A percentile compares a stretch with the other conserved stretches of the same genome.
These are phyloP conservation scores for Asarcornis scutulata DNA, from an alignment of 2,113 vertebrate genomes.

Conservation along the genomic window DNA sequence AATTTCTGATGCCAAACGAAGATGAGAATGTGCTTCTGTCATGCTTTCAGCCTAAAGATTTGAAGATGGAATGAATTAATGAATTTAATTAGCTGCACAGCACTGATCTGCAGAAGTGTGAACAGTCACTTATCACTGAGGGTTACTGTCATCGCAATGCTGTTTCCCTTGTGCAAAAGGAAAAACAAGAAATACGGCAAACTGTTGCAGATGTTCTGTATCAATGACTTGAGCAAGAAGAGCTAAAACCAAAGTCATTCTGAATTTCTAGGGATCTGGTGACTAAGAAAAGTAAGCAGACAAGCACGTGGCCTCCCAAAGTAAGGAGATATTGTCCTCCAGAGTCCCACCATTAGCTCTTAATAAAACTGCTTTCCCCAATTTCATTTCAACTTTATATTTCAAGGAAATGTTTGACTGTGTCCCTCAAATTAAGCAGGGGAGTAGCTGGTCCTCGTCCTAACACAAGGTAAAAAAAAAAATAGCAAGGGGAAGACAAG, in stretches of 20 bases:
- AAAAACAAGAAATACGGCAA: not conserved
- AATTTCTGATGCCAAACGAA: accelerated
- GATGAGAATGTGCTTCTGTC: not conserved
- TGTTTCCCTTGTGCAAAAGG: not conserved
- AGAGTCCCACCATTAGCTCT: not conserved
- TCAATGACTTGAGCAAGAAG: not conserved
- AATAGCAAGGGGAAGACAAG: not conserved
- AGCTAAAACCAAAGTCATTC: not conserved
- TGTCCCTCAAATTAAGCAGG: not conserved
- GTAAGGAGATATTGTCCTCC: not conserved
- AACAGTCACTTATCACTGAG: accelerated
- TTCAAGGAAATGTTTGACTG: not conserved
- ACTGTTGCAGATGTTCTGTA: not conserved
- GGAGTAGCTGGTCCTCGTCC: not conserved
- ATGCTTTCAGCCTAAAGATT: not conserved
- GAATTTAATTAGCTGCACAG: not conserved
- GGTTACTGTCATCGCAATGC: not conserved
- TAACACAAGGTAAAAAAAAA: not conserved
- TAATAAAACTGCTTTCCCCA: not conserved
- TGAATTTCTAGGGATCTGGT: not conserved
- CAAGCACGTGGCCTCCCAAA: not conserved
- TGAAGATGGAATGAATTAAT: not conserved
- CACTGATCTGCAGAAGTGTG: not conserved
- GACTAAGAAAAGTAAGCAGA: not conserved
- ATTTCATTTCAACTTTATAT: not conserved